Percentiles rank a stretch among this genome's conserved stretches.
Evolutionary conservation across 2,888 invertebrate species (phyloP).

Genomic region (Drosophila lacicola): DNA sequence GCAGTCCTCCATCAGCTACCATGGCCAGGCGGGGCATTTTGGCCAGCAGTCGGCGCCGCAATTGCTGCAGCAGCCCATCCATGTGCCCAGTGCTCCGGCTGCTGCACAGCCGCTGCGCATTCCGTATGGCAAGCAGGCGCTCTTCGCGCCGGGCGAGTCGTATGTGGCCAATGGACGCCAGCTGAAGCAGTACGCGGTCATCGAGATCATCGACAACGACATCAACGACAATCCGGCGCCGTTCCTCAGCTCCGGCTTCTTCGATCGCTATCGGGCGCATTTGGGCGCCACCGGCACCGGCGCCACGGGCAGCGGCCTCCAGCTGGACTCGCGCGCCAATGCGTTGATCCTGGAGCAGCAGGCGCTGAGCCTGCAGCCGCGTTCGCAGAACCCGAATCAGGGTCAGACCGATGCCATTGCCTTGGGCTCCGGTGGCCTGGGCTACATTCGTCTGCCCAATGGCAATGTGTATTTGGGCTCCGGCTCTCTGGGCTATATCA

Average conservation of each 20-base stretch:
- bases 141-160: conserved; percentile 68
- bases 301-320: conserved; percentile 35
- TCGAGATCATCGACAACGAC: conserved; percentile 84
- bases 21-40: conserved; percentile 30
- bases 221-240: conserved; percentile 76
- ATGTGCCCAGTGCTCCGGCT: conserved; percentile 55
- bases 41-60: conserved; percentile 15
- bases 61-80: conserved; percentile 41
- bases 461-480: conserved; percentile 85
- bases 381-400: conserved; percentile 25
- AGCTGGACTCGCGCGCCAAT: conserved; percentile 70
- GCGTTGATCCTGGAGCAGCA: conserved; percentile 64
- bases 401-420: conserved; percentile 73
- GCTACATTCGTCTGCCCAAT: conserved; percentile 83
- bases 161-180: conserved; percentile 82
- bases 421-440: conserved; percentile 85
- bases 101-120: conserved; percentile 63
- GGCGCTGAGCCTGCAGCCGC: conserved; percentile 52
- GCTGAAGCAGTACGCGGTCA: conserved; percentile 84
- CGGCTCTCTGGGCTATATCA: conserved; percentile 84
- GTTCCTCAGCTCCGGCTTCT: conserved; percentile 74
- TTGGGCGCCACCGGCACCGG: conserved; percentile 57
- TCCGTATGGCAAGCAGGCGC: conserved; percentile 75
- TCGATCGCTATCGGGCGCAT: conserved; percentile 75
- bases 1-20: conserved; percentile 50